phyloP scores from a whole-genome alignment of 1,140 invertebrate species.

The Glossosoma conforme region DNA sequence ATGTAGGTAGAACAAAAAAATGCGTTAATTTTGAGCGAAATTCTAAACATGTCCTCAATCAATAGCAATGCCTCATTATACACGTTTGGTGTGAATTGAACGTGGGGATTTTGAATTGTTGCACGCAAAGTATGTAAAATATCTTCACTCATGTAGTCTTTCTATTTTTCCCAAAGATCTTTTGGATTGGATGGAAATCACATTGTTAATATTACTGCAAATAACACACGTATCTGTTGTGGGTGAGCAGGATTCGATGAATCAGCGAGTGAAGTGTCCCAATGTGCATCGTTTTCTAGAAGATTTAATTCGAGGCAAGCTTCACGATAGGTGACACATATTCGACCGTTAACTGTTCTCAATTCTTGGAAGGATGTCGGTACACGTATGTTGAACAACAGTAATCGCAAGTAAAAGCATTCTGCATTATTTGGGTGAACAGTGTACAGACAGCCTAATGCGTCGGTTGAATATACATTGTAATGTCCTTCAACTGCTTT shows the following conservation, averaged over 20 bases:
- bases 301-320: conserved; percentile 22
- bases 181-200: conserved; percentile 26
- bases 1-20: conserved; percentile 1
- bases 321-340: background rate
- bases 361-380: background rate
- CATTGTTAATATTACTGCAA: conserved; percentile 1
- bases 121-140: conserved; percentile 30
- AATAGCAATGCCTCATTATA: conserved; percentile 33
- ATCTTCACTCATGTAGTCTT: conserved; percentile 31
- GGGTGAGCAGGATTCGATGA: conserved; percentile 35
- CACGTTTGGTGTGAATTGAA: conserved; percentile 34
- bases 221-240: conserved; percentile 11
- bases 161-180: conserved; percentile 29
- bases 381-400: background rate
- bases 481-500: background rate
- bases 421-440: conserved; percentile 1
- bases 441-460: background rate
- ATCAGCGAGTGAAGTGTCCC: conserved; percentile 40
- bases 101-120: conserved; percentile 24
- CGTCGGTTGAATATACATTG: background rate
- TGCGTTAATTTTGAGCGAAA: too few species aligned
- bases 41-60: conserved; percentile 35
- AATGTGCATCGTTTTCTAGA: conserved; percentile 37
- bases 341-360: conserved; percentile 18
- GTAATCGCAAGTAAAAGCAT: background rate